Evolutionary conservation across 2,113 vertebrate genomes (phyloP), one percentile per base, ranked within the genome.

Genomic region (Pandion haliaetus): DNA sequence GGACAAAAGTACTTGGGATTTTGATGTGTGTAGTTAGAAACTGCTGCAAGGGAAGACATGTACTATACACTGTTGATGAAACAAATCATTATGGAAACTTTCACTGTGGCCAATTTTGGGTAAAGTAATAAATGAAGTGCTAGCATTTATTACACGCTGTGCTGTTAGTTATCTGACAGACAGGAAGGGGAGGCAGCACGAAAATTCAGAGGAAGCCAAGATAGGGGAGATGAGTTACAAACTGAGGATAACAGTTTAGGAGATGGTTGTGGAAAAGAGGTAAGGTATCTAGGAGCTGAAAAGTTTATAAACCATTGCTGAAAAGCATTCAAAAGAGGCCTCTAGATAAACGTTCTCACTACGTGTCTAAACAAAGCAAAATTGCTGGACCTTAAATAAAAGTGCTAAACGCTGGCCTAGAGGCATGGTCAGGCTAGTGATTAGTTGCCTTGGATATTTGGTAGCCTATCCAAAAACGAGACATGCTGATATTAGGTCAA

Each of bases 361-460:
- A 74, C 65, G 34, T 19, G 47, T 61, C 82, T 69, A 90, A 93
- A 95, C 70, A 95, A 96, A 97, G 82, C 82, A 92, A 90, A 94
- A 85, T 93, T 96, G 94, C 85, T 90, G 62, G 92, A 90, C 94
- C 95, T 93, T 93, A 96, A 94, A 96, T 73, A 92, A 66, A 95
- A 95, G 87, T 91, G 90, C 52, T 96, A 91, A 94, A 2, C 21
- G 80, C 34, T 92, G 86, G 93, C 96, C 93, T 94, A 77, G 62
- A 96, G 84, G 90, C 93, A 90, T 15, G 36, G 90, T 21, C 78
- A 80, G 70, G 82, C 87, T 87, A 55, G 70, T 45, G 84, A 93
- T 94, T 82, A 96, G 84, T 89, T 94, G 87, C 92, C 92, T 69
- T 69, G 89, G 92, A 72, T 94, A 96, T 96, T 4, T 58, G 45